Conservation (phyloP, 2,797 vertebrate species). For the Podarcis siculus region DNA sequence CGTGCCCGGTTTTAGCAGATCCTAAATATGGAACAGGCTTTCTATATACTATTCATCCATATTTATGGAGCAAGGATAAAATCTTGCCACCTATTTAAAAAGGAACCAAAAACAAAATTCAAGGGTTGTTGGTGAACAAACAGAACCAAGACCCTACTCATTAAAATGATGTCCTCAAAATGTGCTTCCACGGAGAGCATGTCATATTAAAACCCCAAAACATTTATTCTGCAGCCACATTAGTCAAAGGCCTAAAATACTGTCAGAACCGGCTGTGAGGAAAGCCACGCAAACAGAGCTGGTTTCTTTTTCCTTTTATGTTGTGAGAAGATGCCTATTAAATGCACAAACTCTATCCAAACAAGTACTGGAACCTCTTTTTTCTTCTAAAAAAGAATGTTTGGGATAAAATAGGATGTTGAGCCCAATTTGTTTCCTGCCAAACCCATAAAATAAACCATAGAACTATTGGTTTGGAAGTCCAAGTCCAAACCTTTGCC, state of each 20-base stretch:
- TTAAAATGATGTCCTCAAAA: constrained; percentile 47
- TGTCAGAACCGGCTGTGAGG: constrained; percentile 25
- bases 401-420: constrained; percentile 40
- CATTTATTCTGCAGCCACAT: constrained; percentile 30
- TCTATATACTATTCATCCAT: constrained; percentile 26
- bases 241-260: constrained; percentile 47
- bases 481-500: not conserved
- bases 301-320: constrained; percentile 33
- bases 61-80: constrained; percentile 10
- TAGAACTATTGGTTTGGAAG: not conserved
- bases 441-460: constrained; percentile 49
- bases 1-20: not conserved
- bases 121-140: constrained; percentile 37
- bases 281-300: constrained; percentile 34
- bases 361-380: constrained; percentile 55
- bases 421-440: constrained; percentile 49
- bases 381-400: not conserved
- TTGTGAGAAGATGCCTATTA: constrained; percentile 56
- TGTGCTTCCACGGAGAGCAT: constrained; percentile 31
- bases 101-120: constrained; percentile 12
- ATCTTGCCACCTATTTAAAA: constrained; percentile 44
- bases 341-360: constrained; percentile 57
- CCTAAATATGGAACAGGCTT: constrained; percentile 21
- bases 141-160: constrained; percentile 42
- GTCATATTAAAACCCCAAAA: constrained; percentile 14